Percentiles rank a stretch among this genome's conserved stretches.
phyloP scores from a whole-genome alignment of 2,113 vertebrate genomes.

The Corvus hawaiiensis region DNA sequence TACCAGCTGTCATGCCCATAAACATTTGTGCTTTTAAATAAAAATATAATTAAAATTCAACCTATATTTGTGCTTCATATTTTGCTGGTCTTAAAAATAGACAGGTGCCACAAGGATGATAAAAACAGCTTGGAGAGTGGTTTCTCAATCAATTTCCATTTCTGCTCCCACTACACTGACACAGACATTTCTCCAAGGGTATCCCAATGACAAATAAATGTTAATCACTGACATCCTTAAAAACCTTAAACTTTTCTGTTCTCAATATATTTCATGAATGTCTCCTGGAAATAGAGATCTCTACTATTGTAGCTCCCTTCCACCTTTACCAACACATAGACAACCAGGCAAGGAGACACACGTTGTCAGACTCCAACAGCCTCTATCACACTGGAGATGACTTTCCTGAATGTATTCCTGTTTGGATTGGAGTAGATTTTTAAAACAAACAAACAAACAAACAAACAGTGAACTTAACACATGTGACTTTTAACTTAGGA shows the following conservation, averaged over 20 bases:
- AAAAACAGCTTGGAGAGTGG: background rate
- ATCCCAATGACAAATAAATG: background rate
- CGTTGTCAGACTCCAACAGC: background rate
- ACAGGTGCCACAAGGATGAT: background rate
- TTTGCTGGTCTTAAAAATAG: background rate
- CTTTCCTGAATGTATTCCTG: background rate
- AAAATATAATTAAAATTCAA: background rate
- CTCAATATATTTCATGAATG: rapidly evolving
- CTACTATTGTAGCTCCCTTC: background rate
- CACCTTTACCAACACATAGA: background rate
- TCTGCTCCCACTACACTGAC: background rate
- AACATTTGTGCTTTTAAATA: background rate
- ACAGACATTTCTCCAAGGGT: background rate
- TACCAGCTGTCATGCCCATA: background rate
- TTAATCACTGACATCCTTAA: background rate
- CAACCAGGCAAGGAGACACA: background rate
- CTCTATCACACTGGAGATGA: rapidly evolving
- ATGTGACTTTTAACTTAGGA: background rate
- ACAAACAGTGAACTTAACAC: background rate
- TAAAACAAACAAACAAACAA: background rate
- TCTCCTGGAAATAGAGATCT: background rate
- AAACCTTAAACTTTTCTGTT: background rate
- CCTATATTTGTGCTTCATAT: background rate
- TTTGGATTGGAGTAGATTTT: background rate
- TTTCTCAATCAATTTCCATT: background rate